phyloP scores from a whole-genome alignment of 1,140 invertebrate genomes.

The Conus ventricosus region DNA sequence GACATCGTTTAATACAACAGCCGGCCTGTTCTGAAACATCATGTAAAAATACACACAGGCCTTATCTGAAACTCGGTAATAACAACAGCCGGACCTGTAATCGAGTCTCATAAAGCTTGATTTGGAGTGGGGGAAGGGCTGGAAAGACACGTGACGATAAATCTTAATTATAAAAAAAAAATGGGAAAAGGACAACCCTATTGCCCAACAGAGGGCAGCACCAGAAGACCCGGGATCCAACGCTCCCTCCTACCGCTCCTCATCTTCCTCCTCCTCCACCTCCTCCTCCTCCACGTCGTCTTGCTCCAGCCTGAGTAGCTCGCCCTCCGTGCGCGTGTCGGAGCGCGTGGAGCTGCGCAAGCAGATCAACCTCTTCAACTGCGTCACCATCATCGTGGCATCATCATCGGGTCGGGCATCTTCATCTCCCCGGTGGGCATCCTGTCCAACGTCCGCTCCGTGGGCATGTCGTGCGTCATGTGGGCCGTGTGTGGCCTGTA shows the following conservation, averaged over 20 bases:
- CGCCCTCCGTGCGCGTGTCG: background rate
- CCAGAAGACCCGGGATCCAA: background rate
- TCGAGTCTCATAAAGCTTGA: no score
- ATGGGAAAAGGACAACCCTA: background rate
- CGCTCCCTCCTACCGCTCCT: background rate
- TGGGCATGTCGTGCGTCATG: slow-evolving; percentile 85
- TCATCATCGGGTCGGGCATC: slow-evolving; percentile 86
- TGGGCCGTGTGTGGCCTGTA: slow-evolving; percentile 88
- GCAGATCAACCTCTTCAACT: slow-evolving; percentile 67
- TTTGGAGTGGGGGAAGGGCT: no score
- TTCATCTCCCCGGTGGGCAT: slow-evolving; percentile 97
- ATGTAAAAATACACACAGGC: no score
- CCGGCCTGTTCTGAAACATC: no score
- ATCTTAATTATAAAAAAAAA: background rate
- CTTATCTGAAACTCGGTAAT: no score
- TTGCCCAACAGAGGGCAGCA: background rate
- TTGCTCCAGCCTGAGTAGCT: background rate
- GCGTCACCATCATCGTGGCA: slow-evolving; percentile 72
- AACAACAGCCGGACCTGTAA: background rate
- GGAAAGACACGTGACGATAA: no score
- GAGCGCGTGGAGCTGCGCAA: slow-evolving; percentile 60
- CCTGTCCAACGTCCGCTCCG: slow-evolving; percentile 86
- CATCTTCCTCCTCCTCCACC: background rate
- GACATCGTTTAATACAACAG: no score
- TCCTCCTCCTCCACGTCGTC: background rate